phyloP scores from a whole-genome alignment of 1,140 invertebrate species.

The Littorina saxatilis region DNA sequence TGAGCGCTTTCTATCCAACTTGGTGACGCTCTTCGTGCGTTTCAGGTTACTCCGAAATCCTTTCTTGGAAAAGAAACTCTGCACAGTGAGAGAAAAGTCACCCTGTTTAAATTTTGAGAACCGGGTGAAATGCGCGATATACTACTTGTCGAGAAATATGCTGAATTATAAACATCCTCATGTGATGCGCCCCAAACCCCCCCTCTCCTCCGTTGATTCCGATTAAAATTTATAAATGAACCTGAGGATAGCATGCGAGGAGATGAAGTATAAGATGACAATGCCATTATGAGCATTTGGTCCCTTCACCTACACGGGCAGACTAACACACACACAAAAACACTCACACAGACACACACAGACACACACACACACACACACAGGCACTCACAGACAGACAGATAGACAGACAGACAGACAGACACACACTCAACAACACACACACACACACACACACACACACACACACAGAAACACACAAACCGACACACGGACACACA shows the following conservation, averaged over 20 bases:
- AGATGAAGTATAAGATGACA: too few relatives aligned
- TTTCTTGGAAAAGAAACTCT: conserved; percentile 94
- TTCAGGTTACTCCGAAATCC: conserved; percentile 86
- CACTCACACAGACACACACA: too few relatives aligned
- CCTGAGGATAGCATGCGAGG: not conserved
- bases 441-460: not conserved
- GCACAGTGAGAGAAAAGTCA: conserved; percentile 29
- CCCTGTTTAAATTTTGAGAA: too few relatives aligned
- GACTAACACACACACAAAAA: too few relatives aligned
- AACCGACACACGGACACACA: not conserved
- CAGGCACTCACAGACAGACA: conserved; percentile 7
- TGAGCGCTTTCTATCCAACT: conserved; percentile 86
- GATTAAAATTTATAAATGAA: not conserved
- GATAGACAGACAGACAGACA: not conserved
- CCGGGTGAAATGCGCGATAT: not conserved
- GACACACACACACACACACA: too few relatives aligned
- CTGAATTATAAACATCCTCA: not conserved
- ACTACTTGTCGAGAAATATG: not conserved
- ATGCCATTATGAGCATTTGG: too few relatives aligned
- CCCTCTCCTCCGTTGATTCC: too few relatives aligned
- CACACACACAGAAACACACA: too few relatives aligned
- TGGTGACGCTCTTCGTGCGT: conserved; percentile 93
- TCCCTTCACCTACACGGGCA: too few relatives aligned
- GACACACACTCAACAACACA: not conserved
- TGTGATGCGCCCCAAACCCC: not conserved